Conservation (phyloP, 1,140 invertebrate species). For the Hyposmocoma kahamanoa region DNA sequence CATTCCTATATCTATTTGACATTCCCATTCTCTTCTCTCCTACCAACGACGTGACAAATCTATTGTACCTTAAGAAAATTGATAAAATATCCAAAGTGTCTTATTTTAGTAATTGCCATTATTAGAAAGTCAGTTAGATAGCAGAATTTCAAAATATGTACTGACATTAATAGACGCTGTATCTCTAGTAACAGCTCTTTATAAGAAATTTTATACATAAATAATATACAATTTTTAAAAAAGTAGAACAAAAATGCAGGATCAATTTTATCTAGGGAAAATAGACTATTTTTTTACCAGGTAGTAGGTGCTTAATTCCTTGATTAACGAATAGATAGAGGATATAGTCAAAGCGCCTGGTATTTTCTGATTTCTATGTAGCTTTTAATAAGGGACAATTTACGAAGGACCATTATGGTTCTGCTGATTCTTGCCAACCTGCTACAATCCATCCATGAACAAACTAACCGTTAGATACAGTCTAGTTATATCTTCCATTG, state of each 20-base stretch:
- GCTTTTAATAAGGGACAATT: conserved; percentile 45
- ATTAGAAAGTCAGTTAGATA: too few species aligned
- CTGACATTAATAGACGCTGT: conserved; percentile 51
- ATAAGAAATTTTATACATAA: conserved; percentile 42
- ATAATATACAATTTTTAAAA: conserved; percentile 38
- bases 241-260: conserved; percentile 43
- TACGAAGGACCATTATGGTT: conserved; percentile 33
- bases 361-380: conserved; percentile 53
- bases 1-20: conserved; percentile 52
- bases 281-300: conserved; percentile 70
- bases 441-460: conserved; percentile 66
- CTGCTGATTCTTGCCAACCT: conserved; percentile 62
- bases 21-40: conserved; percentile 51
- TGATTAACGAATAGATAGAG: conserved; percentile 62
- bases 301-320: conserved; percentile 64
- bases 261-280: conserved; percentile 62
- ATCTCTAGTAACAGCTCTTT: conserved; percentile 51
- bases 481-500: conserved; percentile 43
- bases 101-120: conserved; percentile 70
- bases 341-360: conserved; percentile 53
- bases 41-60: conserved; percentile 30
- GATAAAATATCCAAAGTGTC: conserved; percentile 68
- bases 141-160: conserved; percentile 66
- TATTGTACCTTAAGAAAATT: conserved; percentile 55
- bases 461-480: conserved; percentile 48